phyloP scores from a whole-genome alignment of 2,113 vertebrate genomes.

The human (Homo sapiens) region DNA sequence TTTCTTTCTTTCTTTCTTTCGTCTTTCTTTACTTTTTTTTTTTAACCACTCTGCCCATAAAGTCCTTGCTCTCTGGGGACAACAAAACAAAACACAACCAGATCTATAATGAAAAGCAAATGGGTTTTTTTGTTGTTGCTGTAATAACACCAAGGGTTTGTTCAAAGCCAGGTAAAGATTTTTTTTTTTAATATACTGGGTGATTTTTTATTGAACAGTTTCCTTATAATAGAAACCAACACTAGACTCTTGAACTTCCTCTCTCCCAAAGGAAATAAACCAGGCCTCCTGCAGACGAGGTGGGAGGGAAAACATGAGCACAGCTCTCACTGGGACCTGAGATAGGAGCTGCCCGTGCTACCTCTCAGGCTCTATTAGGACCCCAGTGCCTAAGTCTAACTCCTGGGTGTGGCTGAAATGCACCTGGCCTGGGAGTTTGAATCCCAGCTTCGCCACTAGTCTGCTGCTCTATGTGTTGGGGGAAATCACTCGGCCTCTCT shows the following conservation, averaged over 20 bases:
- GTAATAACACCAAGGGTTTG: constrained; percentile 35
- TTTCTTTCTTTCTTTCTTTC: no score
- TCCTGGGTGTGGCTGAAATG: background rate
- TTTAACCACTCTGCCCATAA: background rate
- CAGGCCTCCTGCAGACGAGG: background rate
- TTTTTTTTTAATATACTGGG: constrained; percentile 35
- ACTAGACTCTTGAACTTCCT: background rate
- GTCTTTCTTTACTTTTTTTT: no score
- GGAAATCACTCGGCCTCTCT: background rate
- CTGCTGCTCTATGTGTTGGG: background rate
- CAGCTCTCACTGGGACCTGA: accelerated
- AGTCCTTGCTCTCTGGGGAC: background rate
- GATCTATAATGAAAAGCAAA: constrained; percentile 66
- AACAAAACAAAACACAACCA: constrained; percentile 11
- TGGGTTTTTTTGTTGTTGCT: background rate
- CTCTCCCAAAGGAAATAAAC: background rate
- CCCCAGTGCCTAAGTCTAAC: background rate
- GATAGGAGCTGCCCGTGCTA: accelerated
- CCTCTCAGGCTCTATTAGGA: background rate
- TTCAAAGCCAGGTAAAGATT: constrained; percentile 56
- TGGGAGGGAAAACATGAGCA: accelerated
- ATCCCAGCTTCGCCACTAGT: background rate
- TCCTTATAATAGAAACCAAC: background rate
- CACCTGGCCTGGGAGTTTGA: background rate
- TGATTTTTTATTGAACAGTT: constrained; percentile 31